Evolutionary conservation across 2,113 vertebrate species (phyloP).

Genomic region (Chaenogobius annularis): DNA sequence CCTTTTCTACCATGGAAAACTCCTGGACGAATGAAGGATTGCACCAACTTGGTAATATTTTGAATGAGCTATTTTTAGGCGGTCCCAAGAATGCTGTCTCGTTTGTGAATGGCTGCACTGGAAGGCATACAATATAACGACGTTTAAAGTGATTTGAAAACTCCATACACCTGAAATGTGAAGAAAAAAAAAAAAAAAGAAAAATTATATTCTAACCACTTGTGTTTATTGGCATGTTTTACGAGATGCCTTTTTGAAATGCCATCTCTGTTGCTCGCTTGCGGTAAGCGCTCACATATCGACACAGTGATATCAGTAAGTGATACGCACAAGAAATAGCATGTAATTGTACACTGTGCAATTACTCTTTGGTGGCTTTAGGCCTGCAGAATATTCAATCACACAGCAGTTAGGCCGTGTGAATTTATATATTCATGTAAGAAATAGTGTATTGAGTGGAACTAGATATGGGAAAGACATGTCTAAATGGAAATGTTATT

Average conservation of each 20-base stretch:
- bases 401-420: conserved; percentile 47
- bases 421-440: conserved; percentile 49
- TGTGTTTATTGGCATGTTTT: conserved; percentile 19
- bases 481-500: conserved; percentile 50
- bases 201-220: conserved; percentile 9
- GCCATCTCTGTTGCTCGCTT: conserved; percentile 11
- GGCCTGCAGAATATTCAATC: conserved; percentile 46
- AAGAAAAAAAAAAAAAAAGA: not conserved
- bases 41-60: too few relatives aligned
- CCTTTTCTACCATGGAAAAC: too few relatives aligned
- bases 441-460: conserved; percentile 31
- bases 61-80: too few relatives aligned
- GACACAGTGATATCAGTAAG: conserved; percentile 34
- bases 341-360: conserved; percentile 49
- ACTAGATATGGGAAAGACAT: conserved; percentile 32
- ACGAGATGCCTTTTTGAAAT: conserved; percentile 15
- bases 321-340: conserved; percentile 39
- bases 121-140: not conserved
- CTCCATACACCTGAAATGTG: not conserved
- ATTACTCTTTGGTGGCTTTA: conserved; percentile 48
- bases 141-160: not conserved
- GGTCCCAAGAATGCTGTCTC: not conserved
- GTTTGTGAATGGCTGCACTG: not conserved
- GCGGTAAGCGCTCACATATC: conserved; percentile 5
- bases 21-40: too few relatives aligned